phyloP scores from a whole-genome alignment of 2,797 vertebrate species.

The Chelmon rostratus region DNA sequence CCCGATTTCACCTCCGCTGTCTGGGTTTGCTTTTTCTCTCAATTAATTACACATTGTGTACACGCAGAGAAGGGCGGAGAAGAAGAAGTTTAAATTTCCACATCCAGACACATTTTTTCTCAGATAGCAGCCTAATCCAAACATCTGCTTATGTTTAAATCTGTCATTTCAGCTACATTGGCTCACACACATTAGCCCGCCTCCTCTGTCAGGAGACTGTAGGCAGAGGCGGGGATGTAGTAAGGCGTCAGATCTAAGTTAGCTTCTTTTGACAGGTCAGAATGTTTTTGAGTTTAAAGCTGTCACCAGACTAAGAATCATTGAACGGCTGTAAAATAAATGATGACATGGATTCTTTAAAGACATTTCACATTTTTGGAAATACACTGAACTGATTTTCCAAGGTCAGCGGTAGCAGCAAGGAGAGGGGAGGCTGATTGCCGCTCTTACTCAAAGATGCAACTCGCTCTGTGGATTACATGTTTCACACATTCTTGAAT shows the following conservation, averaged over 20 bases:
- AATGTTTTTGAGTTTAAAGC: neutral
- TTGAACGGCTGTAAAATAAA: neutral
- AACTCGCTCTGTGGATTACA: no score
- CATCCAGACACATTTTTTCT: slow-evolving; percentile 18
- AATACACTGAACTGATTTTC: neutral
- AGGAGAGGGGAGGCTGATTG: slow-evolving; percentile 9
- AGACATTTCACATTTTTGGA: neutral
- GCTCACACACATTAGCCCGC: neutral
- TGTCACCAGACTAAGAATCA: no score
- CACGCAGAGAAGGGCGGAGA: neutral
- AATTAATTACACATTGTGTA: neutral
- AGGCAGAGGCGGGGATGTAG: neutral
- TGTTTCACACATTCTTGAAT: no score
- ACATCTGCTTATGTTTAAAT: slow-evolving; percentile 18
- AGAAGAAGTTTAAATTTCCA: neutral
- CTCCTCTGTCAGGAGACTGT: slow-evolving; percentile 17
- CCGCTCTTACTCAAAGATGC: neutral
- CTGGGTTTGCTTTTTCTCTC: slow-evolving; percentile 12
- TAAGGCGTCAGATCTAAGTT: slow-evolving; percentile 7
- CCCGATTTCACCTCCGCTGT: neutral
- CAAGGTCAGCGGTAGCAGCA: neutral
- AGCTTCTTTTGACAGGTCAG: neutral
- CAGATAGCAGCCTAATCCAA: slow-evolving; percentile 29
- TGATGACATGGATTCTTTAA: neutral
- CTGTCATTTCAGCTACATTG: slow-evolving; percentile 6